Evolutionary conservation across 1,140 invertebrate genomes (phyloP).

Genomic region (Drosophila mauritiana): DNA sequence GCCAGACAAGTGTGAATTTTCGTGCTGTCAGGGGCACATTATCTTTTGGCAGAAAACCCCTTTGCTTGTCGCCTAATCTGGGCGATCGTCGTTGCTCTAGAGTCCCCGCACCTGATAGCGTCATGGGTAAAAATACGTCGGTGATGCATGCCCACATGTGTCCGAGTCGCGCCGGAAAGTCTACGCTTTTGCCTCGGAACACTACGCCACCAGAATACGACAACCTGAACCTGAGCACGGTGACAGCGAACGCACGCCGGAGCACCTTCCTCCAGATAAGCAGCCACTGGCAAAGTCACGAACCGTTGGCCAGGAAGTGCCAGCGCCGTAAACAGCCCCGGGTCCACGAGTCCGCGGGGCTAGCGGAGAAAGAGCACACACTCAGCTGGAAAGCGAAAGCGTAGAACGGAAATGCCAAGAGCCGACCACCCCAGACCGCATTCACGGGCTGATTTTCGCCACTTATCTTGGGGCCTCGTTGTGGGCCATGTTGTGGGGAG

Average conservation of each 20-base stretch:
- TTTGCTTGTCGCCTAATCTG: conserved; percentile 26
- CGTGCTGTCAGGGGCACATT: conserved; percentile 1
- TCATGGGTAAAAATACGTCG: conserved; percentile 50
- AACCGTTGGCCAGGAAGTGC: conserved; percentile 68
- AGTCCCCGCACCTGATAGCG: conserved; percentile 19
- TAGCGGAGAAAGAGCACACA: conserved; percentile 5
- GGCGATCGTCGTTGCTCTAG: conserved; percentile 28
- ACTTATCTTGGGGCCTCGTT: conserved; percentile 13
- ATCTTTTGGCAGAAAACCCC: conserved; percentile 29
- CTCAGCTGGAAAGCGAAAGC: conserved; percentile 24
- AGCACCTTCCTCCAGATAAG: conserved; percentile 53
- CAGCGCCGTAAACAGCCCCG: conserved; percentile 46
- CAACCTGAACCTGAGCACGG: conserved; percentile 7
- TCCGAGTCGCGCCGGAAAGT: conserved; percentile 46
- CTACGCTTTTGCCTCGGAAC: conserved; percentile 20
- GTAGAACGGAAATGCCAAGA: conserved; percentile 73
- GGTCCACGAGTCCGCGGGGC: conserved; percentile 18
- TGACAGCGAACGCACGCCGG: conserved; percentile 30
- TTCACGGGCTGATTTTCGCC: conserved; percentile 1
- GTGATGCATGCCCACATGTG: conserved; percentile 40
- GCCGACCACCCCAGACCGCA: conserved; percentile 28
- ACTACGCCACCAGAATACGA: conserved; percentile 1
- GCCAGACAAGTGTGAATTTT: background rate
- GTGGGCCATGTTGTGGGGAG: background rate
- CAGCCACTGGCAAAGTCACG: conserved; percentile 61